Percentiles rank a stretch among this genome's conserved stretches.
Conservation (phyloP, 2,888 invertebrate genomes). For the Brachypterus glaber region DNA sequence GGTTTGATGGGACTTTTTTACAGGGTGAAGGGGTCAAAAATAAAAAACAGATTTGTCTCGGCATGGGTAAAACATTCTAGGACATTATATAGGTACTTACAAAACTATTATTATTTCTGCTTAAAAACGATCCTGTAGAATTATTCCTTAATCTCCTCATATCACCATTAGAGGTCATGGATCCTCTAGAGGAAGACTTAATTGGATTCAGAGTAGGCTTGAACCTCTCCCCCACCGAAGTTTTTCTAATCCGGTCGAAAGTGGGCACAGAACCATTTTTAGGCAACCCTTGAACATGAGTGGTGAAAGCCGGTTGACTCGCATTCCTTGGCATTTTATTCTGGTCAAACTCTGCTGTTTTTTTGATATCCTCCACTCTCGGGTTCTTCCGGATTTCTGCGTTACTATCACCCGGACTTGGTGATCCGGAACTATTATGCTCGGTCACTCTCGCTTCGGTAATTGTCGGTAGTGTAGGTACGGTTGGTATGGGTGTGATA, state of each 20-base stretch:
- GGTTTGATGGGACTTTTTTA: too few relatives aligned
- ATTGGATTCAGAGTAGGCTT: constrained; percentile 78
- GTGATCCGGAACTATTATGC: constrained; percentile 47
- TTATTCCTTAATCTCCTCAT: constrained; percentile 52
- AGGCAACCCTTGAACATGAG: constrained; percentile 51
- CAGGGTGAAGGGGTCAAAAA: too few relatives aligned
- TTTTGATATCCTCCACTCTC: constrained; percentile 39
- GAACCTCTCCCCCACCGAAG: constrained; percentile 73
- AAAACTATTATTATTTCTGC: constrained; percentile 51
- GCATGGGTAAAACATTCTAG: too few relatives aligned
- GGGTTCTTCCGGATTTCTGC: constrained; percentile 33
- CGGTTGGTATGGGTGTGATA: constrained; percentile 71
- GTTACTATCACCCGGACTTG: constrained; percentile 33
- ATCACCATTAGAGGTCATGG: constrained; percentile 63
- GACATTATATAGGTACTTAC: constrained; percentile 42
- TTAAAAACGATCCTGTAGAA: constrained; percentile 49
- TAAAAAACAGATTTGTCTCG: too few relatives aligned
- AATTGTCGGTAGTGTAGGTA: constrained; percentile 81
- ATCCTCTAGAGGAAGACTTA: constrained; percentile 65
- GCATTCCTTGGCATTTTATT: constrained; percentile 69
- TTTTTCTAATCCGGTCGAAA: constrained; percentile 77
- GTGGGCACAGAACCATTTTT: constrained; percentile 88
- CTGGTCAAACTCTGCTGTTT: constrained; percentile 24
- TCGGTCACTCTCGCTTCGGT: constrained; percentile 71
- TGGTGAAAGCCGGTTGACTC: constrained; percentile 76